phyloP scores from a whole-genome alignment of 2,888 invertebrate genomes.

The Morinoia aosen region DNA sequence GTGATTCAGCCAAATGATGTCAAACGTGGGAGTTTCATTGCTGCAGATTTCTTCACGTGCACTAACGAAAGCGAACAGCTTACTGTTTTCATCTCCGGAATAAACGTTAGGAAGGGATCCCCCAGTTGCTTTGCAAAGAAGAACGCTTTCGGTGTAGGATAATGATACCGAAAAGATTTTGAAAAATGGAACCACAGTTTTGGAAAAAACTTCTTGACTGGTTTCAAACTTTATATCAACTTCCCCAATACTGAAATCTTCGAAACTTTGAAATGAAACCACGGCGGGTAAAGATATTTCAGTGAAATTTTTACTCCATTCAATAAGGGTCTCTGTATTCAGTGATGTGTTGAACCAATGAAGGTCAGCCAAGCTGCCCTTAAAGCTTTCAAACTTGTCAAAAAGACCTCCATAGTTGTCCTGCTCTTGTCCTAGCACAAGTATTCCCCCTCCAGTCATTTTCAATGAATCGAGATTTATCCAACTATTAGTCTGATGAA shows the following conservation, averaged over 20 bases:
- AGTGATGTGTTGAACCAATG: neutral
- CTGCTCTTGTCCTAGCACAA: conserved; percentile 27
- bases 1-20: conserved; percentile 5
- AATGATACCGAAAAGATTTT: neutral
- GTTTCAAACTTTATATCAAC: neutral
- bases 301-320: neutral
- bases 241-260: neutral
- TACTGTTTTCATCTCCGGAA: neutral
- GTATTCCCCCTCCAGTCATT: conserved; percentile 19
- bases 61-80: neutral
- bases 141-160: neutral
- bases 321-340: neutral
- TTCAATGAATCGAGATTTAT: neutral
- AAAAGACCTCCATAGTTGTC: conserved; percentile 15
- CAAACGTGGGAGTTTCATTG: neutral
- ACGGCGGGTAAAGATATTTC: neutral
- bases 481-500: too few relatives aligned
- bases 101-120: neutral
- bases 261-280: conserved; percentile 29
- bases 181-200: neutral
- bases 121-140: conserved; percentile 13
- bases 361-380: neutral
- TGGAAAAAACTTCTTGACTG: neutral
- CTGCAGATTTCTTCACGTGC: neutral
- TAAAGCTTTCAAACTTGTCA: neutral